Base-by-base conservation (phyloP, 1,140 invertebrate genomes). In the Drosophila persimilis region DNA sequence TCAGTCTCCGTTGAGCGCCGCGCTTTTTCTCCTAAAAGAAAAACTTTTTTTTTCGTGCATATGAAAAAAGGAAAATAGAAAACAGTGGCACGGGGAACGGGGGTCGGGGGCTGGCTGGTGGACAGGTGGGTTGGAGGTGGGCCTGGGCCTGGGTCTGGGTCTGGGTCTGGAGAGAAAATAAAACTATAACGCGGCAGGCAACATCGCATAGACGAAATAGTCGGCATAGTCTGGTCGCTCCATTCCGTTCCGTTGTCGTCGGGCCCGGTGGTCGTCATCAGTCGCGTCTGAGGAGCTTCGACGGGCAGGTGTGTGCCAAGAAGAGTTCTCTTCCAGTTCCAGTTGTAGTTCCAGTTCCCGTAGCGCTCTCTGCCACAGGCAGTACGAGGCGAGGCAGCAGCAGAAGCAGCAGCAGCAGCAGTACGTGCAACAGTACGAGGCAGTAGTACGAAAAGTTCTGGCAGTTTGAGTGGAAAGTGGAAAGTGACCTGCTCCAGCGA, bases 281-380 rank as follows among this genome's bases (percentile, higher is more conserved):
- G 89, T 90, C 81, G 89, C 89, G 80, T 84, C 80, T 80, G 86
- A 80, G 90, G 85, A 88, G 90, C 86, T 90, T 90, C 78, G 85
- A 89, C 75, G 79, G 83, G 70, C 80, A 88, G 89, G 86, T 90
- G 90, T 85, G 86, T 84, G 75, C 84, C 55, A 73, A 74, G 74
- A 69, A 80, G 77, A 85, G 74, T 85, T 17, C 17, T 17, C 17
- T 17, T 70, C 74, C 73, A 60, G 59, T 65, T 43, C 56, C 24
- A 24, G 4, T n/a, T n/a, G n/a, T n/a, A n/a, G n/a, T 24, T 24
- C 51, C 55, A 56, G 29, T 47, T 31, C 29, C 31, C 31, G 8
- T 31, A 31, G 31, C 31, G 31, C 31, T 31, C 31, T 31, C 31
- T 31, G 31, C 31, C 35, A 39, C 35, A 39, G 9, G 35, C 35